Percentiles rank a stretch among this genome's conserved stretches.
phyloP scores from a whole-genome alignment of 2,888 invertebrate genomes.

The Eugnorisma glareosa region DNA sequence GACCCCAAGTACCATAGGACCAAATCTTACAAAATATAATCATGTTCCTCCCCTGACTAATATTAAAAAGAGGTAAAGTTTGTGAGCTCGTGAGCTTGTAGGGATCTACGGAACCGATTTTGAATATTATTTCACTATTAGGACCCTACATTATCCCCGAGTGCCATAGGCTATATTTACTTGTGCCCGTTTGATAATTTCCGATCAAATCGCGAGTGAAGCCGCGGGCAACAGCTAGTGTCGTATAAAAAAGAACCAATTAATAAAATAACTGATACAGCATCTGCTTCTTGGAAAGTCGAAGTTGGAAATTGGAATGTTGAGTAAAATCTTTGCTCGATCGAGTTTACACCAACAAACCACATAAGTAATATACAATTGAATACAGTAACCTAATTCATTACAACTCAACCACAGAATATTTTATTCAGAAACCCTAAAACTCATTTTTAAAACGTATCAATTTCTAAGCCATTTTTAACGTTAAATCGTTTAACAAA shows the following conservation, averaged over 20 bases:
- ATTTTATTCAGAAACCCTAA: constrained; percentile 30
- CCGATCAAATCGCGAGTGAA: too few species aligned
- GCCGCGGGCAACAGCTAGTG: too few species aligned
- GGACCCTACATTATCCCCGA: too few species aligned
- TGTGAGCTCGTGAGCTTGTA: too few species aligned
- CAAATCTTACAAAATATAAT: too few species aligned
- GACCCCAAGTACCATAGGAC: too few species aligned
- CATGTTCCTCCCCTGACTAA: too few species aligned
- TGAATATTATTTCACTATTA: too few species aligned
- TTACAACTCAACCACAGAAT: not conserved
- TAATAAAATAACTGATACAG: not conserved
- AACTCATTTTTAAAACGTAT: constrained; percentile 24
- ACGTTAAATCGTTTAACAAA: constrained; percentile 54
- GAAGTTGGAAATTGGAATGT: not conserved
- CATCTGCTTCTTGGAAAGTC: not conserved
- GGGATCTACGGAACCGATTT: too few species aligned
- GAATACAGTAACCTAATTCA: not conserved
- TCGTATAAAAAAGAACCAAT: not conserved
- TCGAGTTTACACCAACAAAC: not conserved
- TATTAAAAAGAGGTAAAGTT: too few species aligned
- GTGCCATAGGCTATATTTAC: too few species aligned
- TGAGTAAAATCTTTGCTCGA: not conserved
- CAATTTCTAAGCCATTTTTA: constrained; percentile 36
- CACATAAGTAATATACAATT: not conserved
- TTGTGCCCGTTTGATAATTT: too few species aligned